These are phyloP conservation scores for Synchiropus splendidus DNA, from an alignment of 2,113 vertebrate genomes.

Conservation along the genomic window DNA sequence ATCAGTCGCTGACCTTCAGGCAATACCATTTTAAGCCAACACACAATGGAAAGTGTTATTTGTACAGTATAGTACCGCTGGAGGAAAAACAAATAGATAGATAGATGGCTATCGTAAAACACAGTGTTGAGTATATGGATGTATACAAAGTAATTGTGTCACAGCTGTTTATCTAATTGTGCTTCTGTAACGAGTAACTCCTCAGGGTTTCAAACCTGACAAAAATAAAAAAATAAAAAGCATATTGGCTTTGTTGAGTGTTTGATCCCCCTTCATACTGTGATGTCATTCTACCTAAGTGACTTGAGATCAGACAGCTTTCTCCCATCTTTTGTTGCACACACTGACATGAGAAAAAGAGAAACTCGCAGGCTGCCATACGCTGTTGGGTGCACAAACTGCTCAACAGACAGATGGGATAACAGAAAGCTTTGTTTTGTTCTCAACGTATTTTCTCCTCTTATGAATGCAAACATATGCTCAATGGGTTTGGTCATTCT, in stretches of 20 bases:
- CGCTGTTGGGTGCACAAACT: constrained; percentile 37
- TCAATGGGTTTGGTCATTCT: constrained; percentile 35
- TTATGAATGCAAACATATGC: constrained; percentile 50
- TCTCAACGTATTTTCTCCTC: constrained; percentile 46
- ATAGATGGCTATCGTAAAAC: constrained; percentile 38
- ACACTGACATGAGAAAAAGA: constrained; percentile 38
- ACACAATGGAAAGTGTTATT: constrained; percentile 25
- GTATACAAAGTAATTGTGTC: constrained; percentile 63
- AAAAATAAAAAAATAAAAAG: constrained; percentile 51
- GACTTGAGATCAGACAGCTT: constrained; percentile 28
- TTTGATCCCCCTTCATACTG: constrained; percentile 6
- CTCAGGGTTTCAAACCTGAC: constrained; percentile 51
- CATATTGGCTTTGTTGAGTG: constrained; percentile 15
- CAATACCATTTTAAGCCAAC: constrained; percentile 29
- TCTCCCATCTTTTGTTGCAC: constrained; percentile 40
- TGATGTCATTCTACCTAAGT: constrained; percentile 21
- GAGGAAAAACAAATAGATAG: constrained; percentile 22
- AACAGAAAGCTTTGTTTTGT: constrained; percentile 43
- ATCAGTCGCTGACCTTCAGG: constrained; percentile 48
- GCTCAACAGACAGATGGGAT: constrained; percentile 60
- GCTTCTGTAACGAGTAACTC: constrained; percentile 61
- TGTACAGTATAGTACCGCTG: constrained; percentile 12
- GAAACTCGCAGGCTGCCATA: constrained; percentile 22
- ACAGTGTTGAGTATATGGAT: constrained; percentile 50
- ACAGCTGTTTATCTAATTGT: constrained; percentile 65